phyloP scores from a whole-genome alignment of 2,113 vertebrate species.

The Festucalex cinctus region DNA sequence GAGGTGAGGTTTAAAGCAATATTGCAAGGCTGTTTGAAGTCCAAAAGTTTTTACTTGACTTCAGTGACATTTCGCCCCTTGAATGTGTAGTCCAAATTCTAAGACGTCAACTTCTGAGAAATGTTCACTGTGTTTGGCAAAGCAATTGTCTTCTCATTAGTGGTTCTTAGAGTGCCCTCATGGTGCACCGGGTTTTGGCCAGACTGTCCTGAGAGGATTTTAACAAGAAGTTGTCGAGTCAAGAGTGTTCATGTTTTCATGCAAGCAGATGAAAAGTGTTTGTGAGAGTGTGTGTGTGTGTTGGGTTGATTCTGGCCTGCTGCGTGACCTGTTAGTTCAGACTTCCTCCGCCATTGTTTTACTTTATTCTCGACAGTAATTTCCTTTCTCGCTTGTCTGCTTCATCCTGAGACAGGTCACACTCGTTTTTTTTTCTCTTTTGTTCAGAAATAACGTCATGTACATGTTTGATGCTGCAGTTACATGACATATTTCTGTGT shows the following conservation, averaged over 20 bases:
- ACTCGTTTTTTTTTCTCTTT: neutral
- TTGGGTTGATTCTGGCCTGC: conserved; percentile 21
- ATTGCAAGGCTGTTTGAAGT: too few species aligned
- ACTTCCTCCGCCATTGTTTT: conserved; percentile 58
- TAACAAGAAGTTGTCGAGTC: neutral
- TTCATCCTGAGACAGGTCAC: conserved; percentile 42
- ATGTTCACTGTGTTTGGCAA: neutral
- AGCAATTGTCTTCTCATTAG: neutral
- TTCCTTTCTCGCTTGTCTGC: conserved; percentile 51
- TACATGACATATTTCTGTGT: neutral
- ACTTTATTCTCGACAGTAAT: conserved; percentile 32
- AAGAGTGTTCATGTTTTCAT: neutral
- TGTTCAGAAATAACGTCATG: neutral
- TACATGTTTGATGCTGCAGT: neutral
- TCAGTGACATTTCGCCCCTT: too few species aligned
- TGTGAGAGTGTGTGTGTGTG: neutral
- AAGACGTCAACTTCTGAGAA: neutral
- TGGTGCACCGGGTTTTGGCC: neutral
- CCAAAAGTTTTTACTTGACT: neutral
- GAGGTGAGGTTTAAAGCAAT: too few species aligned
- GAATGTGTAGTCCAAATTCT: too few species aligned
- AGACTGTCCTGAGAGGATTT: neutral
- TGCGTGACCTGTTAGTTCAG: conserved; percentile 45
- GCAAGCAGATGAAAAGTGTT: conserved; percentile 1
- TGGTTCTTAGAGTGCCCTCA: neutral